A percentile compares a stretch with the other conserved stretches of the same genome.
These are phyloP conservation scores for Tryphoninae sp. DNA, from an alignment of 2,888 invertebrate genomes.

Conservation along the genomic window DNA sequence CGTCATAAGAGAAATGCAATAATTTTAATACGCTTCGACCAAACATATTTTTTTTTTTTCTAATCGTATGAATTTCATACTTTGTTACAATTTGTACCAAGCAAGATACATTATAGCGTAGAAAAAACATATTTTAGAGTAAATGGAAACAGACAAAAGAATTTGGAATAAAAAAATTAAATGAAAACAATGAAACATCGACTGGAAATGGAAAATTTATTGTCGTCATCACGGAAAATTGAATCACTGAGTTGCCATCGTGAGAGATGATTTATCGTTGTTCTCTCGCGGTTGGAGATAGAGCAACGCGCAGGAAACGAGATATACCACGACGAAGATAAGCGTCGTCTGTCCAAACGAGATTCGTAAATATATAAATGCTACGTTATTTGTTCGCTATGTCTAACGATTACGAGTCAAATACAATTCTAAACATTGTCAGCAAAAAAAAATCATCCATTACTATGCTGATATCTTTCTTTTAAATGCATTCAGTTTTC, in stretches of 20 bases:
- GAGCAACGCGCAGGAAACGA: conserved; percentile 39
- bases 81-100: conserved; percentile 70
- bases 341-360: conserved; percentile 19
- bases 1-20: conserved; percentile 52
- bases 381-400: conserved; percentile 28
- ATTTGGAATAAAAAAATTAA: conserved; percentile 33
- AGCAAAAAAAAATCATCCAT: neutral
- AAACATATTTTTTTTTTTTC: conserved; percentile 38
- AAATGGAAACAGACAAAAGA: conserved; percentile 40
- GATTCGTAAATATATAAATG: conserved; percentile 40
- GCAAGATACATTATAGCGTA: conserved; percentile 63
- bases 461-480: neutral
- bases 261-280: conserved; percentile 11
- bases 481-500: too few relatives aligned
- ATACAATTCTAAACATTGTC: neutral
- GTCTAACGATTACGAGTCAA: neutral
- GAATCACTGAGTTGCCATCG: neutral
- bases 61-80: conserved; percentile 71
- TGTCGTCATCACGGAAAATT: conserved; percentile 17
- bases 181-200: conserved; percentile 26
- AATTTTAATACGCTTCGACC: conserved; percentile 62
- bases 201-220: conserved; percentile 20
- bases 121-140: conserved; percentile 66
- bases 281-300: conserved; percentile 35
- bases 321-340: conserved; percentile 49